These are phyloP conservation scores for Rhinichthys osculus DNA, from an alignment of 2,797 vertebrate species.

Conservation along the genomic window DNA sequence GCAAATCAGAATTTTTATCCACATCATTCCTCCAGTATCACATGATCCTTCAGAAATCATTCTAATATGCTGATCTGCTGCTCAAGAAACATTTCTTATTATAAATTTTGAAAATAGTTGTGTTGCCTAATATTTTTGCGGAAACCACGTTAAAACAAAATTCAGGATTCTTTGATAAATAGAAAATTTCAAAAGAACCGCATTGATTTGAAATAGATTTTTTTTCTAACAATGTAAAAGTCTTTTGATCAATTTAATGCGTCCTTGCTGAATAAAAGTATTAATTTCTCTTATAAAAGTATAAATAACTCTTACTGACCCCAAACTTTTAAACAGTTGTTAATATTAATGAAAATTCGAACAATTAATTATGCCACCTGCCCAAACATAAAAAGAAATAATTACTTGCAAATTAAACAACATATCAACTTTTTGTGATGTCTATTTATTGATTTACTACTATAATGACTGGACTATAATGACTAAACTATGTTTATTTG, in stretches of 20 bases:
- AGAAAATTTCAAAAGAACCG: neutral
- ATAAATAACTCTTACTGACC: neutral
- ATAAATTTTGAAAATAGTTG: neutral
- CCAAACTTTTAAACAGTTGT: neutral
- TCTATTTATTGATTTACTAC: neutral
- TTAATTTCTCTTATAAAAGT: neutral
- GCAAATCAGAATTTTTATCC: neutral
- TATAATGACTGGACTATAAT: neutral
- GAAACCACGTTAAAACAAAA: too few relatives aligned
- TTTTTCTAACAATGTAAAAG: too few relatives aligned
- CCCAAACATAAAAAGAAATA: neutral
- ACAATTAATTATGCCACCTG: neutral
- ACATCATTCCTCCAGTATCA: neutral
- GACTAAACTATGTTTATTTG: neutral
- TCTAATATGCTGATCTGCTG: neutral
- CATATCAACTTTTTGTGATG: neutral
- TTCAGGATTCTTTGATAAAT: neutral
- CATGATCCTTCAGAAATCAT: neutral
- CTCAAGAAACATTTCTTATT: neutral
- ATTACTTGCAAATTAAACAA: neutral
- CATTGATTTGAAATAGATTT: too few relatives aligned
- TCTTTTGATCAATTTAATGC: neutral
- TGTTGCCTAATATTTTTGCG: neutral
- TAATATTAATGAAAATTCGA: neutral
- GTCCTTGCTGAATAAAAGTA: neutral